These are phyloP conservation scores for Ciconia boyciana DNA, from an alignment of 2,113 vertebrate species.

Conservation along the genomic window DNA sequence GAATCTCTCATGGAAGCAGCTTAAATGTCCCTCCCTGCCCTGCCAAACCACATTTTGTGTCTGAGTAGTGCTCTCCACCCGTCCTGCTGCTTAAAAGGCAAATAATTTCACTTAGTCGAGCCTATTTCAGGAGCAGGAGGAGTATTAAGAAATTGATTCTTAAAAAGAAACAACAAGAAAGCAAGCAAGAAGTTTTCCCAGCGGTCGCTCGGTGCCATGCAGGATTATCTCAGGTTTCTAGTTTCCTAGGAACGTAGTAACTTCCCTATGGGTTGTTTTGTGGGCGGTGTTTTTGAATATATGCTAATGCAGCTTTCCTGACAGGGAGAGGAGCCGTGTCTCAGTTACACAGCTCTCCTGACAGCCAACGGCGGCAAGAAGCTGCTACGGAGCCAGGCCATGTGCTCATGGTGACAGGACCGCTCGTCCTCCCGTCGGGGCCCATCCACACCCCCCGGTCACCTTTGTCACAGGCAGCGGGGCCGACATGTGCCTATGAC, in stretches of 20 bases:
- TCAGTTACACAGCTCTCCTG: not conserved
- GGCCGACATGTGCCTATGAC: conserved; percentile 58
- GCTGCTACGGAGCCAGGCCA: not conserved
- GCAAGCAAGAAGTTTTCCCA: not conserved
- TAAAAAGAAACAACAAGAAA: not conserved
- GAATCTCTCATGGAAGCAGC: not conserved
- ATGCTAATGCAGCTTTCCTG: conserved; percentile 56
- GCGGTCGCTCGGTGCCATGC: not conserved
- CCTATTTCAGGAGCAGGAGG: not conserved
- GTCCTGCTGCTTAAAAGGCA: not conserved
- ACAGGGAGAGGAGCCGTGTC: conserved; percentile 34
- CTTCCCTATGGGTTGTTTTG: not conserved
- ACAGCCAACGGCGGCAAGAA: not conserved
- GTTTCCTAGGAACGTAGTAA: conserved; percentile 53
- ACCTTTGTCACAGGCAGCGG: not conserved
- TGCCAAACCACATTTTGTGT: not conserved
- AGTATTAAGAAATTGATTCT: not conserved
- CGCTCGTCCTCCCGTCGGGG: not conserved
- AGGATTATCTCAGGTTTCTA: conserved; percentile 32
- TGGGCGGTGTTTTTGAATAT: conserved; percentile 68
- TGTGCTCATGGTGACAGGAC: not conserved
- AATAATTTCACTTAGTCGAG: not conserved
- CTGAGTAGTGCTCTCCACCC: not conserved
- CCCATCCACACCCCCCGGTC: accelerated
- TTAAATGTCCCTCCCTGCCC: not conserved